Conservation (phyloP, 2,113 vertebrate species). For the Sialia sialis region DNA sequence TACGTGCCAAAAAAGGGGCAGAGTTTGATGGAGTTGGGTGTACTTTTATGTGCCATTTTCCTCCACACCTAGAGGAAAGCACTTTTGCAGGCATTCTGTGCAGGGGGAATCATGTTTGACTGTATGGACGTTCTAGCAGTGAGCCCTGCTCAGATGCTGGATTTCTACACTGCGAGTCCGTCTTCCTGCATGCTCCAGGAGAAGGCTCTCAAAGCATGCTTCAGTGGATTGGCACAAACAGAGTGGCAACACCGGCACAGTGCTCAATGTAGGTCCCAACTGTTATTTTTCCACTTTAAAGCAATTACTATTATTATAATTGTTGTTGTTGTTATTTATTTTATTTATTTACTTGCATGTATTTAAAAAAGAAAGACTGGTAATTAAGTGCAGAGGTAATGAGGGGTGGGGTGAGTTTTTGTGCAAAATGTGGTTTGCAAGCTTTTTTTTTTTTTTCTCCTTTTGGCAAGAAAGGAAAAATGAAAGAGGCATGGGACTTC, state of each 20-base stretch:
- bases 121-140: slow-evolving; percentile 91
- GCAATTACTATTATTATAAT: neutral
- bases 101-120: slow-evolving; percentile 90
- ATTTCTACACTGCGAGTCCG: slow-evolving; percentile 88
- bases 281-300: slow-evolving; percentile 64
- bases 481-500: neutral
- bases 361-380: slow-evolving; percentile 27
- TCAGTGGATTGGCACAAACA: slow-evolving; percentile 87
- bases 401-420: slow-evolving; percentile 38
- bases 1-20: slow-evolving; percentile 86
- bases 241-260: slow-evolving; percentile 92
- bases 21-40: slow-evolving; percentile 97
- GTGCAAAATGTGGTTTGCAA: neutral
- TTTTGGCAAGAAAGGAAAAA: neutral
- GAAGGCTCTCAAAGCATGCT: slow-evolving; percentile 89
- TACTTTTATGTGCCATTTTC: slow-evolving; percentile 82
- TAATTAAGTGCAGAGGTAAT: slow-evolving; percentile 34
- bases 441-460: neutral
- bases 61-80: slow-evolving; percentile 82
- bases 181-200: slow-evolving; percentile 93
- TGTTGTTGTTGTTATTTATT: neutral
- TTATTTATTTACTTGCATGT: slow-evolving; percentile 63
- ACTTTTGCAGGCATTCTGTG: slow-evolving; percentile 77
- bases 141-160: slow-evolving; percentile 86
- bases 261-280: slow-evolving; percentile 91